Base-by-base conservation (phyloP, 2,797 vertebrate genomes). In the Platalea minor region DNA sequence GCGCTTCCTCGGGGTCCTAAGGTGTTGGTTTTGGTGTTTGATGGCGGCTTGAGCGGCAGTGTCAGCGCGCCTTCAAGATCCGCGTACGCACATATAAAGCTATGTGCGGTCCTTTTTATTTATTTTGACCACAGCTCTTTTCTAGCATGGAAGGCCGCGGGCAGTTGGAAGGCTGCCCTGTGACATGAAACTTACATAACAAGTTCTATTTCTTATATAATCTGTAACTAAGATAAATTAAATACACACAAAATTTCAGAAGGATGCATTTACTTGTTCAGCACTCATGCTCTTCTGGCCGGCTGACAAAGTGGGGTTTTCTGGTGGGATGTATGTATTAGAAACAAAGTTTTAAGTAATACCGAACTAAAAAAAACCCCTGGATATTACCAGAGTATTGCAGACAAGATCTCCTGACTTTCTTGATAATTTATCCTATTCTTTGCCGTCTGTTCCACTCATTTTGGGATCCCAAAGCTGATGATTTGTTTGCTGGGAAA, bases 1-100 rank as follows among this genome's bases (percentile, higher is more conserved):
- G 3, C 3, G 26, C 23, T 43, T 45, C 45, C 41, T 25, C 19
- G 4, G 31, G 14, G 16, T 35, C 25, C 15, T 1, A 3, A 11
- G n/a, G 0, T 24, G 5, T 0, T 26, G 2, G 8, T 14, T 4
- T 23, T 17, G 72, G 29, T 29, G 56, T 37, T 31, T 2, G 70
- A 1, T 33, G 70, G 70, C 69, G 37, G 15, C 18, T 28, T 16
- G 39, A 13, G 69, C 10, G 23, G 31, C 65, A 6, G 17, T 7
- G 61, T 14, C 50, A 29, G 76, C 10, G 19, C 7, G 57, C 45
- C 15, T 10, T 35, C 8, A 3, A 6, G 17, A 3, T 13, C 21
- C 9, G 46, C 20, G 0, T 50, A 3, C 10, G 7, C 7, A 0
- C 3, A 3, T 12, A 0, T 17, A 11, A 10, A 35, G 20, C 11